Conservation (phyloP, 92 coral and sea anemone genomes). For the Palythoa heliodiscus region DNA sequence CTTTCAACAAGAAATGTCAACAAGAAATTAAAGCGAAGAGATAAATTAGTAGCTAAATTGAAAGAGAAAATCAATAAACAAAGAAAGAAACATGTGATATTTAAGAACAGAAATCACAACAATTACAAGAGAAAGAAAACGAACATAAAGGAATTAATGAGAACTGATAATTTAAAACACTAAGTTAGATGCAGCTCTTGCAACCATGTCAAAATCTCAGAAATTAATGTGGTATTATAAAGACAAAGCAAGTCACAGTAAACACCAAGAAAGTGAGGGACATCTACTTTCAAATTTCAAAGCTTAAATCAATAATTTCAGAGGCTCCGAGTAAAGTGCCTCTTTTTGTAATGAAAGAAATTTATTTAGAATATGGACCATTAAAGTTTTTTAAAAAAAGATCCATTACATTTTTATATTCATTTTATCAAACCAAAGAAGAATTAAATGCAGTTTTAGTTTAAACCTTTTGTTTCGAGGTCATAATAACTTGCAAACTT, state of each 20-base stretch:
- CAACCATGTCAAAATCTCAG: conserved; percentile 14
- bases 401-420: no score
- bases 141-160: not conserved
- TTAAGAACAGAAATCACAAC: conserved; percentile 13
- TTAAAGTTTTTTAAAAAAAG: no score
- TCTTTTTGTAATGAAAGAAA: no score
- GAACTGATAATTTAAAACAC: no score
- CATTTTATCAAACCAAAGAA: no score
- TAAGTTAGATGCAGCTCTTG: conserved; percentile 24
- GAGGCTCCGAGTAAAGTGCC: no score
- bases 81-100: not conserved
- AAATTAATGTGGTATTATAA: conserved; percentile 19
- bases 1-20: conserved; percentile 33
- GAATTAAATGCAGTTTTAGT: no score
- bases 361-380: no score
- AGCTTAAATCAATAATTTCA: no score
- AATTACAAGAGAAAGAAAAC: conserved; percentile 22
- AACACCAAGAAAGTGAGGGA: conserved; percentile 21
- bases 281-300: not conserved
- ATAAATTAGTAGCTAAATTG: not conserved
- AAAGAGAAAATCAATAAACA: conserved; percentile 12
- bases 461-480: no score
- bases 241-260: conserved; percentile 8
- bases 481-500: no score
- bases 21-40: conserved; percentile 27